These are phyloP conservation scores for Tetraodon nigroviridis DNA, from an alignment of 2,113 vertebrate species.

Conservation along the genomic window DNA sequence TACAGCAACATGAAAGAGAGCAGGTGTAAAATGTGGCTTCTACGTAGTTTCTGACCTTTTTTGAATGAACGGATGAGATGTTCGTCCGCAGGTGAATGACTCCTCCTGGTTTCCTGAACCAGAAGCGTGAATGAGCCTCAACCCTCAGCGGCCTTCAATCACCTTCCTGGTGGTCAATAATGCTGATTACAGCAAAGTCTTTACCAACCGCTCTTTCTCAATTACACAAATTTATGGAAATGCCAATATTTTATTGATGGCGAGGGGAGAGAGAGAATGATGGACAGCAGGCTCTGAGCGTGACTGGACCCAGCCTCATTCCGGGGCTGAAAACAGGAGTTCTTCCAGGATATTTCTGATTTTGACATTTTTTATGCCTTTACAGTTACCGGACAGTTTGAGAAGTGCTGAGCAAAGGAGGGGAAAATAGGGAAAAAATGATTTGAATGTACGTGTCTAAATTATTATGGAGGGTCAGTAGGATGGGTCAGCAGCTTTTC, in stretches of 20 bases:
- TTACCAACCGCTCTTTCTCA: slow-evolving; percentile 43
- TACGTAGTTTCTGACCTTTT: no score
- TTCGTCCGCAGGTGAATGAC: no score
- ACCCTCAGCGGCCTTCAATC: slow-evolving; percentile 19
- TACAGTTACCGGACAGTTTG: no score
- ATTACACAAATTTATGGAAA: slow-evolving; percentile 53
- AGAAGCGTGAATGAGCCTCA: slow-evolving; percentile 31
- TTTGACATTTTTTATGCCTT: slow-evolving; percentile 13
- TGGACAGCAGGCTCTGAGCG: slow-evolving; percentile 26
- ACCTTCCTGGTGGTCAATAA: slow-evolving; percentile 26
- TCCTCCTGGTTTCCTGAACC: slow-evolving; percentile 14
- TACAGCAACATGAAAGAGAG: no score
- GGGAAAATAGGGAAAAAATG: no score
- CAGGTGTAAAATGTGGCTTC: no score
- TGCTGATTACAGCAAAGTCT: slow-evolving; percentile 7
- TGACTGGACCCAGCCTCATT: slow-evolving; percentile 12
- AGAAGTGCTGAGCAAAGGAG: no score
- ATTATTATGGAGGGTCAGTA: no score
- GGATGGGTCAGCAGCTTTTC: no score
- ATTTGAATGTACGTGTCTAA: no score
- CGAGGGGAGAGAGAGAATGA: slow-evolving; percentile 33
- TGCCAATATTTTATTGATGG: slow-evolving; percentile 43
- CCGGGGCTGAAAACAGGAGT: slow-evolving; percentile 1
- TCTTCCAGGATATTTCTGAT: neutral
- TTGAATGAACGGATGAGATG: no score